Evolutionary conservation across 2,888 invertebrate genomes (phyloP).

Genomic region (Amphiduros pacificus): DNA sequence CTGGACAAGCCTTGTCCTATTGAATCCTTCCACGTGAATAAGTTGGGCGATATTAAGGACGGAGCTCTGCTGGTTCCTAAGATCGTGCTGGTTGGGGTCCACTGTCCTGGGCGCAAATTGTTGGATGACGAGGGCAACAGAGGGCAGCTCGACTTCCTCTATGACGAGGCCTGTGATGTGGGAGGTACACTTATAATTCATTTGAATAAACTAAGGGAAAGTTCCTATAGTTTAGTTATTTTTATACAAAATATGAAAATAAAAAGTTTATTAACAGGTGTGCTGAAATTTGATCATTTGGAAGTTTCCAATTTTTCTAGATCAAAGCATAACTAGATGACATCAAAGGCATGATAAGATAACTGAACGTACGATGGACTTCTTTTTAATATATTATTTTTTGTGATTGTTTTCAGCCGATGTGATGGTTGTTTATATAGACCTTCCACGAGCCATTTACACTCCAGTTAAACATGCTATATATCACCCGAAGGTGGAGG

Average conservation of each 20-base stretch:
- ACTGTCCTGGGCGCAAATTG: constrained; percentile 28
- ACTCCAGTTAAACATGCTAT: constrained; percentile 22
- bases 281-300: no score
- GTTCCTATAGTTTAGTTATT: no score
- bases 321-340: no score
- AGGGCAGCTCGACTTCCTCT: constrained; percentile 28
- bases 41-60: constrained; percentile 22
- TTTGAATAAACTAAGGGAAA: no score
- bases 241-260: no score
- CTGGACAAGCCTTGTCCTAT: constrained; percentile 18
- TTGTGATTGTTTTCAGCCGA: constrained; percentile 22
- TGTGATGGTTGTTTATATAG: constrained; percentile 24
- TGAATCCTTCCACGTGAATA: constrained; percentile 26
- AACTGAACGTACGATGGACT: no score
- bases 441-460: constrained; percentile 24
- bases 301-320: no score
- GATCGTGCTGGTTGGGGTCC: constrained; percentile 25
- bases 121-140: constrained; percentile 26
- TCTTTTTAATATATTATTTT: not conserved
- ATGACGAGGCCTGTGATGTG: constrained; percentile 25
- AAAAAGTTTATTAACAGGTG: no score
- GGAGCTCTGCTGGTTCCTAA: constrained; percentile 32
- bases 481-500: constrained; percentile 27
- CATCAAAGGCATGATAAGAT: not conserved
- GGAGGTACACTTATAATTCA: no score